Evolutionary conservation across 2,888 invertebrate genomes (phyloP).

Genomic region (Taphrorychus bicolor): DNA sequence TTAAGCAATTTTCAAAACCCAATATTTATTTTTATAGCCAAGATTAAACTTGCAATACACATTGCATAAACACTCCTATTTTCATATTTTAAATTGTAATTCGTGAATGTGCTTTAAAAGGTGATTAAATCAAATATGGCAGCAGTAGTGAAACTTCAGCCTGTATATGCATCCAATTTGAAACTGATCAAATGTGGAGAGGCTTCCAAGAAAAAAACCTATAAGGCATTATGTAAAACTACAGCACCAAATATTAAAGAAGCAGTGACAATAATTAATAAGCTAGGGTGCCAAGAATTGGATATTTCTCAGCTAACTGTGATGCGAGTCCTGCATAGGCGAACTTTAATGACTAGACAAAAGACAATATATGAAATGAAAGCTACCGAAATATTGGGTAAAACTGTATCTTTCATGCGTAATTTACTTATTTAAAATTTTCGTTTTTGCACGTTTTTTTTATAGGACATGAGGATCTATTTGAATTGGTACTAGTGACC

Average conservation of each 20-base stretch:
- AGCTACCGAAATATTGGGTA: constrained; percentile 64
- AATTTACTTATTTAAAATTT: constrained; percentile 23
- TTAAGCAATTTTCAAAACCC: too few species aligned
- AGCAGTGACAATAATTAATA: constrained; percentile 62
- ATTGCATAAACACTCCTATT: background rate
- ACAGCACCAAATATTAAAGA: constrained; percentile 59
- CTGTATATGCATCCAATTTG: constrained; percentile 64
- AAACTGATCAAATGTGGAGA: constrained; percentile 70
- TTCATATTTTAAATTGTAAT: background rate
- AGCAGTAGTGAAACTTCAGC: constrained; percentile 69
- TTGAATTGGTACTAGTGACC: constrained; percentile 75
- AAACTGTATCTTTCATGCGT: background rate
- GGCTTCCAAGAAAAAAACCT: constrained; percentile 85
- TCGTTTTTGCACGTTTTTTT: background rate
- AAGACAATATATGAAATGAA: constrained; percentile 71
- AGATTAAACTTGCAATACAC: background rate
- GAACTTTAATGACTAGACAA: constrained; percentile 75
- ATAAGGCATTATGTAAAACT: constrained; percentile 76
- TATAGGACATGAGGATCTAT: constrained; percentile 62
- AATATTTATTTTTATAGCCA: too few species aligned
- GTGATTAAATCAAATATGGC: constrained; percentile 62
- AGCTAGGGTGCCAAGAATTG: constrained; percentile 54
- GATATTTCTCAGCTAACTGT: constrained; percentile 85
- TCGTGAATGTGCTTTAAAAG: constrained; percentile 57
- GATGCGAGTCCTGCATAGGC: constrained; percentile 85